Evolutionary conservation across 2,888 invertebrate genomes (phyloP), one percentile per base, ranked within the genome.

Genomic region (Amblyteles armatorius): DNA sequence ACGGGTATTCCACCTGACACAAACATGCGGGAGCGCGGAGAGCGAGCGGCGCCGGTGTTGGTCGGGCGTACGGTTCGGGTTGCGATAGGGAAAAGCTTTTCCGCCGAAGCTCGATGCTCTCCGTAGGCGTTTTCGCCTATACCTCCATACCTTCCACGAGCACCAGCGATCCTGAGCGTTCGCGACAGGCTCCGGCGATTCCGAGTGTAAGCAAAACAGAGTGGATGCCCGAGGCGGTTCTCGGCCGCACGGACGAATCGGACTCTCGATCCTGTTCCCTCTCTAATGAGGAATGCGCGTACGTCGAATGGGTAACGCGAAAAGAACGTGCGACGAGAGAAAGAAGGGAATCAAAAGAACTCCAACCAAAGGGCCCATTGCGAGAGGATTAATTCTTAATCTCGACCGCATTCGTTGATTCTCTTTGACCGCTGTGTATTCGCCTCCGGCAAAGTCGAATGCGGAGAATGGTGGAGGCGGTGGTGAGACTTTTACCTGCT

Each of bases 1-100:
- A 88, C 87, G 80, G 81, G 85, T 80, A 81, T 85, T 82, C 72
- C 73, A 86, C 77, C 87, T 85, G 85, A 85, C 81, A 88, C 68
- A 73, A 85, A 65, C 87, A 88, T 74, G 55, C 69, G 60, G 65
- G 52, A 40, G 68, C 48, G 60, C 19, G 50, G 63, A 22, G 71
- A 29, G 44, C 44, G 68, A 60, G 44, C 13, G 69, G 50, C 26
- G 72, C 40, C 0, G 48, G 33, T n/a, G 60, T 29, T 22, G 65
- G 29, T n/a, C 6, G 79, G 60, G 60, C 60, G 73, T 9, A 22
- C 13, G 44, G 44, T 48, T 16, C 16, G 40, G n/a, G 68, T 76
- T 65, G 68, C 69, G 26, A 55, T 77, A 55, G 77, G 77, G 77
- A 77, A 77, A 77, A 77, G 55, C 67, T 67, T 77, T 65, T 67